Evolutionary conservation across 2,888 invertebrate species (phyloP).

Genomic region (Pteria penguin): DNA sequence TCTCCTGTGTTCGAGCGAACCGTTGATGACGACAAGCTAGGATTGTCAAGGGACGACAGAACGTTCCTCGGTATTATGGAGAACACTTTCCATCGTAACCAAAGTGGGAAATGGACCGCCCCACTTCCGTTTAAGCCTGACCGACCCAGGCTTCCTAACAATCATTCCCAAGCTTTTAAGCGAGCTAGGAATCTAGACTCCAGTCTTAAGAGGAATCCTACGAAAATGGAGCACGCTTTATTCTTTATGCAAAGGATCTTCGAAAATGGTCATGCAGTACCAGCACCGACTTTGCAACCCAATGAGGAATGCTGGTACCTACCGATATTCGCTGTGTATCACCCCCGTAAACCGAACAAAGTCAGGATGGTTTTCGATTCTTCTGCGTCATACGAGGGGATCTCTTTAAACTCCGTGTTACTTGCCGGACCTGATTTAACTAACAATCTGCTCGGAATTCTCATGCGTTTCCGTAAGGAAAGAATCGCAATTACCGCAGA

Average conservation of each 20-base stretch:
- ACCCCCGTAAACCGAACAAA: constrained; percentile 44
- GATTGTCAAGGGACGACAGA: constrained; percentile 35
- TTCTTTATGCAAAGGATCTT: constrained; percentile 44
- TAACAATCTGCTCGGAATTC: constrained; percentile 48
- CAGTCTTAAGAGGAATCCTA: constrained; percentile 28
- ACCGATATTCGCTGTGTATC: constrained; percentile 51
- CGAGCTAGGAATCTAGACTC: constrained; percentile 31
- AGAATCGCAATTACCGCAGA: constrained; percentile 43
- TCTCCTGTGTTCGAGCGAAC: constrained; percentile 20
- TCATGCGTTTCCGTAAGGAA: constrained; percentile 47
- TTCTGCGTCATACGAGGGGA: constrained; percentile 40
- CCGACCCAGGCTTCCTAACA: constrained; percentile 31
- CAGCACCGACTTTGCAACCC: constrained; percentile 28
- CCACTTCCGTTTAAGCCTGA: constrained; percentile 36
- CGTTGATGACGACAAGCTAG: constrained; percentile 23
- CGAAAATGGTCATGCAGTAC: constrained; percentile 39
- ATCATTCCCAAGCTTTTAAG: constrained; percentile 26
- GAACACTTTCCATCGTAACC: constrained; percentile 5
- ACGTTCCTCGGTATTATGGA: constrained; percentile 39
- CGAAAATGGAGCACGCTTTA: constrained; percentile 36
- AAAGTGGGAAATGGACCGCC: constrained; percentile 36
- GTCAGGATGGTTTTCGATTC: constrained; percentile 53
- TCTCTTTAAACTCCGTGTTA: constrained; percentile 47
- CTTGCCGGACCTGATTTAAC: constrained; percentile 47
- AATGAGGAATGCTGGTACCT: constrained; percentile 53